These are phyloP conservation scores for Zaprionus taronus DNA, from an alignment of 1,140 invertebrate genomes.

Conservation along the genomic window DNA sequence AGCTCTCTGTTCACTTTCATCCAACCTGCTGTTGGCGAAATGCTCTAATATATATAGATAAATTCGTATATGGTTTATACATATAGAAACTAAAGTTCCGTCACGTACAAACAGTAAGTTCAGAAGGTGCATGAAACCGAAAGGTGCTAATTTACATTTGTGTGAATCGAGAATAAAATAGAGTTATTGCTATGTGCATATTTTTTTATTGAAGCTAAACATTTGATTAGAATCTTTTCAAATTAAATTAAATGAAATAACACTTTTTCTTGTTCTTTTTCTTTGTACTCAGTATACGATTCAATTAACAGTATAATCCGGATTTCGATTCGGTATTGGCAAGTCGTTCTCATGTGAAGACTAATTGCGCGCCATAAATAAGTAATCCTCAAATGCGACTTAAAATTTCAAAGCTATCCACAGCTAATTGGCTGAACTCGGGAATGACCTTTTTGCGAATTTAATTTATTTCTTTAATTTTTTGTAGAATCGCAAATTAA, in stretches of 20 bases:
- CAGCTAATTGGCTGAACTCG: neutral
- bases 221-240: constrained; percentile 2
- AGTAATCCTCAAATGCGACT: neutral
- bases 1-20: constrained; percentile 53
- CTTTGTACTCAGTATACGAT: neutral
- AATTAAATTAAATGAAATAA: constrained; percentile 8
- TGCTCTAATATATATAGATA: neutral
- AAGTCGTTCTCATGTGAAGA: neutral
- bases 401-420: neutral
- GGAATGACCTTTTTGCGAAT: neutral
- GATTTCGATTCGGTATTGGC: neutral
- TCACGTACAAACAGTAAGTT: neutral
- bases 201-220: neutral
- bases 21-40: neutral
- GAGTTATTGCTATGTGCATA: neutral
- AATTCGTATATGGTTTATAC: neutral
- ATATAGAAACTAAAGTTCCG: neutral
- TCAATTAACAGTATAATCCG: constrained; percentile 10
- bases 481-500: constrained; percentile 11
- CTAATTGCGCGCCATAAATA: constrained; percentile 6
- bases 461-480: neutral
- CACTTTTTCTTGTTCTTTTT: constrained; percentile 4
- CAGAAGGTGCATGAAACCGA: neutral
- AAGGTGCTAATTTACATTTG: constrained; percentile 33
- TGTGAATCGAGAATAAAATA: neutral